These are phyloP conservation scores for Leistus spinibarbis DNA, from an alignment of 2,888 invertebrate species.

Conservation along the genomic window DNA sequence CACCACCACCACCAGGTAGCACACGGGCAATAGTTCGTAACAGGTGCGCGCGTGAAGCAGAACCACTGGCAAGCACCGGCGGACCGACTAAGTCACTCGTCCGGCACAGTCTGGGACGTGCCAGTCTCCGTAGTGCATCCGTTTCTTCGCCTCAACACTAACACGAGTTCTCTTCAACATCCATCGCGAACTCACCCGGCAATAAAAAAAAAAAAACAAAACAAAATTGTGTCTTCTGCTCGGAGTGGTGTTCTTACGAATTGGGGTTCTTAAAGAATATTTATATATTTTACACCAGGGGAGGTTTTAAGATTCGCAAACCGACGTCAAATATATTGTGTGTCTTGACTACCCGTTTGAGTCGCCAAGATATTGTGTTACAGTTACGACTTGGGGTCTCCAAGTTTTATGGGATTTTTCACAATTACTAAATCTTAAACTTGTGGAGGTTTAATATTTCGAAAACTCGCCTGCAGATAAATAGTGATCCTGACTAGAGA, in stretches of 20 bases:
- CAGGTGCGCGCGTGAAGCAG: conserved; percentile 32
- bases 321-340: background rate
- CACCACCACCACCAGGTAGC: conserved; percentile 11
- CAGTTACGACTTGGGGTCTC: background rate
- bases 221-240: background rate
- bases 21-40: background rate
- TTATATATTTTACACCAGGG: background rate
- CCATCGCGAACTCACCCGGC: background rate
- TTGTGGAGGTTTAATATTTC: too few relatives aligned
- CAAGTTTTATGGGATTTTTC: conserved; percentile 1
- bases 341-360: background rate
- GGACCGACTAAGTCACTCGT: conserved; percentile 22
- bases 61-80: conserved; percentile 11
- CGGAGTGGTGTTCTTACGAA: background rate
- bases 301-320: background rate
- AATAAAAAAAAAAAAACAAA: background rate
- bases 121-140: conserved; percentile 23
- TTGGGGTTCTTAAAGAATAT: background rate
- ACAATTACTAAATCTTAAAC: too few relatives aligned
- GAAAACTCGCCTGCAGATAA: too few relatives aligned
- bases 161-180: background rate
- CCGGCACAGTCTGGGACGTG: conserved; percentile 28
- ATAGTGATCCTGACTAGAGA: too few relatives aligned
- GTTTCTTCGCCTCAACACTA: background rate
- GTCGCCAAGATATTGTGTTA: background rate